Conservation (phyloP, 1,140 invertebrate species). For the Pseudomyrmex flavicornis region DNA sequence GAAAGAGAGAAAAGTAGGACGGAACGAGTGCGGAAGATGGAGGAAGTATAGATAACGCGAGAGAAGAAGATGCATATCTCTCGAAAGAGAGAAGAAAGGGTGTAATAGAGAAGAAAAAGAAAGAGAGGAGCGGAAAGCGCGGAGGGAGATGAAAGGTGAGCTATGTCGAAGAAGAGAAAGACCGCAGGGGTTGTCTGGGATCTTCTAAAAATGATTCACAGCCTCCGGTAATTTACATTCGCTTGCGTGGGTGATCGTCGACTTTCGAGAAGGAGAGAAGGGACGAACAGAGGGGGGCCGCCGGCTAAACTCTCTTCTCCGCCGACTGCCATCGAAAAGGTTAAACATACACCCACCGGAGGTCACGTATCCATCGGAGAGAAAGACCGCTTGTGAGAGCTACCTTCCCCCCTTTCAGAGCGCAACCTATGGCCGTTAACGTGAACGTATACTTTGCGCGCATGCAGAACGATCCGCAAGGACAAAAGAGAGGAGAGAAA, state of each 20-base stretch:
- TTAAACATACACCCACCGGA: constrained; percentile 84
- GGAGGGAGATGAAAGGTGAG: constrained; percentile 44
- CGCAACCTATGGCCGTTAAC: constrained; percentile 45
- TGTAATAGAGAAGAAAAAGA: constrained; percentile 19
- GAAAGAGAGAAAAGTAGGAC: constrained; percentile 43
- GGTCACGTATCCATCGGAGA: constrained; percentile 77
- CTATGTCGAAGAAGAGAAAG: constrained; percentile 67
- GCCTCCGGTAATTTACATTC: constrained; percentile 82
- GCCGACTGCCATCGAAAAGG: constrained; percentile 81
- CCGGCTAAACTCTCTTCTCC: constrained; percentile 71
- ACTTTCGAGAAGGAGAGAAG: constrained; percentile 35
- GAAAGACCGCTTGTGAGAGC: constrained; percentile 64
- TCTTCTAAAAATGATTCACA: constrained; percentile 84
- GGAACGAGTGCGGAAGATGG: constrained; percentile 45
- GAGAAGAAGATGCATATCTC: too few species aligned
- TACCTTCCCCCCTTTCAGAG: constrained; percentile 56
- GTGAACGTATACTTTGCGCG: constrained; percentile 35
- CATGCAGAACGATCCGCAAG: constrained; percentile 38
- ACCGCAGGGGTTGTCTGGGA: constrained; percentile 73
- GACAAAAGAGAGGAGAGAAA: constrained; percentile 46
- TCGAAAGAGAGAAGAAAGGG: too few species aligned
- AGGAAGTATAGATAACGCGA: constrained; percentile 29
- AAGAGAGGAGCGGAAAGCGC: constrained; percentile 54
- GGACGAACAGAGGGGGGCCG: constrained; percentile 30
- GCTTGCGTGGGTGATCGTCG: constrained; percentile 84